Conservation (phyloP, 2,888 invertebrate species). For the Melieria picta region DNA sequence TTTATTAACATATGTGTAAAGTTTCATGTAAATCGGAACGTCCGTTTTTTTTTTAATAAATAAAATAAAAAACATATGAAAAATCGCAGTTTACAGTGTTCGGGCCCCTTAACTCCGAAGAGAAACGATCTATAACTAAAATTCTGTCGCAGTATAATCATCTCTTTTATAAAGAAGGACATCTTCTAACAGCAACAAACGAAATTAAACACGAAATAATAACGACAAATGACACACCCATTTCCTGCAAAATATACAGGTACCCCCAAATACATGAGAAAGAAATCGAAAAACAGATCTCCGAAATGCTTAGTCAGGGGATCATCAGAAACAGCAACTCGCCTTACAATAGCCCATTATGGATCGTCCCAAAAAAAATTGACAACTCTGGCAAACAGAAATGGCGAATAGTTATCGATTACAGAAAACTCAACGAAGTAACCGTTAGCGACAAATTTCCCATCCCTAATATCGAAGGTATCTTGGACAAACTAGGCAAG, state of each 20-base stretch:
- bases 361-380: conserved; percentile 8
- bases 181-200: no score
- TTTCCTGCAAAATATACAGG: background rate
- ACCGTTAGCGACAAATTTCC: conserved; percentile 13
- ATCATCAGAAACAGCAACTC: background rate
- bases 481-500: conserved; percentile 8
- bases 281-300: conserved; percentile 11
- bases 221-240: no score
- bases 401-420: conserved; percentile 15
- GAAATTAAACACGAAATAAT: no score
- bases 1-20: no score
- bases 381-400: conserved; percentile 16
- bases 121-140: no score
- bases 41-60: no score
- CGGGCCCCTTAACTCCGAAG: no score
- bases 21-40: no score
- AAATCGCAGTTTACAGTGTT: no score
- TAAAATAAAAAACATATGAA: no score
- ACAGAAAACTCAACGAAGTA: conserved; percentile 15
- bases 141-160: no score
- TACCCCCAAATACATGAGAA: conserved; percentile 13
- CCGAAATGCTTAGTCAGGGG: conserved; percentile 3
- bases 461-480: conserved; percentile 6
- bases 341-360: background rate
- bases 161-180: no score